phyloP scores from a whole-genome alignment of 53 echinoderm and acorn worm species.

The Antedon mediterranea region DNA sequence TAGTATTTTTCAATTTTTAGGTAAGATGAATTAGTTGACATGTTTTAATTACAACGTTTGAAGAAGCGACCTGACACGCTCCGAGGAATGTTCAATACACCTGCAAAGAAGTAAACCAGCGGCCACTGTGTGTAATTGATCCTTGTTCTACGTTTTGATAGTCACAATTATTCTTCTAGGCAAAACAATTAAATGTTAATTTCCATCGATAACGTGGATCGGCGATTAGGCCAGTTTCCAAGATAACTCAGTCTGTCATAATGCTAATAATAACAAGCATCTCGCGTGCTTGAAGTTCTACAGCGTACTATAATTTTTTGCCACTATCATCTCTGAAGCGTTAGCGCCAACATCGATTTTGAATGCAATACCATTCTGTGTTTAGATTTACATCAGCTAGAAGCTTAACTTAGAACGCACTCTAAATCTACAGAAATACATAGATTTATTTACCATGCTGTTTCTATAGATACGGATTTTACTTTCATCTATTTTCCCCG shows the following conservation, averaged over 20 bases:
- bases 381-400: no score
- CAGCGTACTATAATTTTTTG: neutral
- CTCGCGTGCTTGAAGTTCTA: no score
- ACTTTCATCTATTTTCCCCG: no score
- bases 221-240: neutral
- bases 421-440: no score
- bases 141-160: neutral
- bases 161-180: neutral
- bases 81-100: neutral
- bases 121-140: neutral
- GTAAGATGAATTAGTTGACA: neutral
- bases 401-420: no score
- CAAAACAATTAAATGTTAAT: neutral
- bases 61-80: neutral
- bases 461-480: no score
- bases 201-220: neutral
- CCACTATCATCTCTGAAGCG: neutral
- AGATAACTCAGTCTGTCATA: neutral
- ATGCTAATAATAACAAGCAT: no score
- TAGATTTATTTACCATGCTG: no score
- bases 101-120: neutral
- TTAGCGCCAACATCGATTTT: no score
- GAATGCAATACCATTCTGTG: no score
- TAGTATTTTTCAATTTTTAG: neutral
- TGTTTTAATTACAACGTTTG: neutral